phyloP scores from a whole-genome alignment of 2,797 vertebrate species.

The Danio albolineatus region DNA sequence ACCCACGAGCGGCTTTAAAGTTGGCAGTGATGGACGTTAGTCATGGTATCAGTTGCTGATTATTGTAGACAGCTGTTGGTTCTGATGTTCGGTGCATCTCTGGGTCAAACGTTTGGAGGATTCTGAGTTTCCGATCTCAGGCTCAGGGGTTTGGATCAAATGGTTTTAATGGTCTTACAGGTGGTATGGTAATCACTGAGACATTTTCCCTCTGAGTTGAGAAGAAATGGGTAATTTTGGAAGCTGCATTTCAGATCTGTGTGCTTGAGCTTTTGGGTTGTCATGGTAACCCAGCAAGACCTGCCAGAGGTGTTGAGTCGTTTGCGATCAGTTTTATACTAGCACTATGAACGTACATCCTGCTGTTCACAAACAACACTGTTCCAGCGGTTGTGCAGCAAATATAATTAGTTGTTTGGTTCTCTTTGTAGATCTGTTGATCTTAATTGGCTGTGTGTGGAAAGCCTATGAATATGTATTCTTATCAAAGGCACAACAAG shows the following conservation, averaged over 20 bases:
- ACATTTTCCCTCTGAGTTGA: background rate
- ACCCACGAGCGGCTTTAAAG: conserved; percentile 3
- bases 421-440: background rate
- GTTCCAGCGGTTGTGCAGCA: background rate
- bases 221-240: conserved; percentile 28
- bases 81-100: background rate
- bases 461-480: background rate
- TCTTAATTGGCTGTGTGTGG: background rate
- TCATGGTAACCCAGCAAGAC: conserved; percentile 41
- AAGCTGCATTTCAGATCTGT: conserved; percentile 5
- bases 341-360: background rate
- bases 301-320: conserved; percentile 30
- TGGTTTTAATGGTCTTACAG: background rate
- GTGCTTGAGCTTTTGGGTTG: conserved; percentile 36
- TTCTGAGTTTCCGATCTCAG: background rate
- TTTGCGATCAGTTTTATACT: conserved; percentile 22
- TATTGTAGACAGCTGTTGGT: conserved; percentile 2
- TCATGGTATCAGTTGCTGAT: conserved; percentile 2
- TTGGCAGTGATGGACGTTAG: background rate
- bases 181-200: background rate
- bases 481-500: background rate
- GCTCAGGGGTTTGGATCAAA: background rate
- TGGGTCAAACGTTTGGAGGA: background rate
- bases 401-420: background rate
- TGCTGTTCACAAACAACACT: conserved; percentile 8